Evolutionary conservation across 2,888 invertebrate genomes (phyloP), one percentile per base, ranked within the genome.

Genomic region (Hipparchia semele): DNA sequence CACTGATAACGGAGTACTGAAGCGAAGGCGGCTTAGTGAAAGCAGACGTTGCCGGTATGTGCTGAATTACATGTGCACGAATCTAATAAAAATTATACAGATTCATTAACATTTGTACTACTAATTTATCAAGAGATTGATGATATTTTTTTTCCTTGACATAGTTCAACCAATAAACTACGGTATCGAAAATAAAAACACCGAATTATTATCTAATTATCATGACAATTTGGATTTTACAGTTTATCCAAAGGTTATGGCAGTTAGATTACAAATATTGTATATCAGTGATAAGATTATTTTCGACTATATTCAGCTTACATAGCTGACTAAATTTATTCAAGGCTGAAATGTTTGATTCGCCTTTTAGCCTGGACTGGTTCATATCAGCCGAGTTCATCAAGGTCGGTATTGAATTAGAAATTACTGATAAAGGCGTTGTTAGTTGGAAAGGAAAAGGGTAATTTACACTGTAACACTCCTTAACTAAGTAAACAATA

Each of bases 1-100:
- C 75, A 70, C 77, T 82, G 84, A 84, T 84, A 86, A 82, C 80
- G 73, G 75, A 64, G 70, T 73, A 73, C 79, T 77, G 79, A 74
- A 73, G 75, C 76, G 72, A 66, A 71, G 76, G 77, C 78, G 75
- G 78, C 79, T 77, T 76, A 76, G 81, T 82, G 83, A 84, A 83
- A 84, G 80, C 80, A 73, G 78, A 70, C 64, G 75, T 74, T 71
- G 70, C 73, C 73, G 77, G 78, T 78, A 79, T 75, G 79, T 76
- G 56, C 58, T 67, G 68, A 56, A 66, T 72, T 53, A 39, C 39
- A 61, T 45, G 5, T 49, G 49, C 49, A 58, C 68, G 56, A 56
- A 67, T 56, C 33, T 45, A 56, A 33, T 65, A 53, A 65, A 65
- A 33, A 64, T 12, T 56, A 8, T 2, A 58, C 59, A 33, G 9